These are phyloP conservation scores for Stenotaenia linearis DNA, from an alignment of 2,888 invertebrate species.

Conservation along the genomic window DNA sequence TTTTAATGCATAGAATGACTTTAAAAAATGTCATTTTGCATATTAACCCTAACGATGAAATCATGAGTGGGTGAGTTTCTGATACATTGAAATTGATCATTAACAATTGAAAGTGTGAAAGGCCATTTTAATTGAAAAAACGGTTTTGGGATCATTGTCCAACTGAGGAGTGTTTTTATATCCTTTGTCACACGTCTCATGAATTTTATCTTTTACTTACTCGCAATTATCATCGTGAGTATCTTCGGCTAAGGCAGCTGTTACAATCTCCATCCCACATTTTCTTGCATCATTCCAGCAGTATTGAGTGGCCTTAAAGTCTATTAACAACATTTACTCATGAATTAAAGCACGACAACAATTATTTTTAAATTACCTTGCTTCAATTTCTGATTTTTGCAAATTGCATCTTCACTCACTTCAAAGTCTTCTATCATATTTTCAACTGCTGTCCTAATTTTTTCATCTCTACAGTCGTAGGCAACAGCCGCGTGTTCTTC, in stretches of 20 bases:
- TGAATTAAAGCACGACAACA: neutral
- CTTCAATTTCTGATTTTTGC: neutral
- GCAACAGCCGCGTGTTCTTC: neutral
- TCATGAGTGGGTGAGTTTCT: slow-evolving; percentile 20
- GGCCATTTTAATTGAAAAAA: neutral
- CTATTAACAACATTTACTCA: no score
- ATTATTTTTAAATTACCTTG: neutral
- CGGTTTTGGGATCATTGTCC: neutral
- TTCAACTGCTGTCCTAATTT: neutral
- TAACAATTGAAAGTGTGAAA: neutral
- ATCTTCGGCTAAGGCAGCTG: neutral
- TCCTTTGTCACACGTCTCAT: neutral
- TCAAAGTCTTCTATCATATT: slow-evolving; percentile 13
- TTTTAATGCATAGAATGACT: neutral
- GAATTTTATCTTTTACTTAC: neutral
- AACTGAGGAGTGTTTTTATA: neutral
- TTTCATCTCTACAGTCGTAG: neutral
- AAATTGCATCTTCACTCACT: slow-evolving; percentile 16
- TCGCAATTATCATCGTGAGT: slow-evolving; percentile 2
- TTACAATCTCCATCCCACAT: neutral
- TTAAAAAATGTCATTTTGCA: neutral
- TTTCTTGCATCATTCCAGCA: slow-evolving; percentile 7
- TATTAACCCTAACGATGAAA: neutral
- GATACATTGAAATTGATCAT: neutral
- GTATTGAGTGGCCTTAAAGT: neutral